Conservation (phyloP, 2,888 invertebrate genomes). For the Drosophila birchii region DNA sequence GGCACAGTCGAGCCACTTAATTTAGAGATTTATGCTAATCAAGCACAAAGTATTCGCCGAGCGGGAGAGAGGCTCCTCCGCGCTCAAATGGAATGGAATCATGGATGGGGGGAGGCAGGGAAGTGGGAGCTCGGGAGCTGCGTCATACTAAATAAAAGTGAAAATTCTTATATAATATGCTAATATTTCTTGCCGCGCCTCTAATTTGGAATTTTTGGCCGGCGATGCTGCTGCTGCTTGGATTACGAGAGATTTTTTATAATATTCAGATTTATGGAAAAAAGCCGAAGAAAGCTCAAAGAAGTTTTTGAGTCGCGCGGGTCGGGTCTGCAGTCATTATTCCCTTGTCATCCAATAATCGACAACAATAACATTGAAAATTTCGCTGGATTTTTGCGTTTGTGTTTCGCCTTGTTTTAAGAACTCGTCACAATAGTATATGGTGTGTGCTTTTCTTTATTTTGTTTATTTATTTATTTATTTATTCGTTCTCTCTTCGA, state of each 20-base stretch:
- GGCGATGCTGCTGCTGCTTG: constrained; percentile 2
- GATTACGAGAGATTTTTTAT: constrained; percentile 53
- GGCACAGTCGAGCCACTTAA: constrained; percentile 43
- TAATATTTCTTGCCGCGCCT: constrained; percentile 51
- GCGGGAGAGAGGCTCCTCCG: constrained; percentile 5
- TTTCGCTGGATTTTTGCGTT: constrained; percentile 14
- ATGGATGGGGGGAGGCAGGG: neutral
- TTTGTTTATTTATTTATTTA: neutral
- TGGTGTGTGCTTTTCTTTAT: constrained; percentile 1
- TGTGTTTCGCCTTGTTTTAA: neutral
- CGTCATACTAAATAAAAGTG: constrained; percentile 52
- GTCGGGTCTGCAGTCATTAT: neutral
- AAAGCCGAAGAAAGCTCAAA: constrained; percentile 38
- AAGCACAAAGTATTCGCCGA: constrained; percentile 54
- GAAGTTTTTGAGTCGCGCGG: constrained; percentile 12
- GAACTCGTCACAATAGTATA: neutral
- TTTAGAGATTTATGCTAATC: constrained; percentile 60
- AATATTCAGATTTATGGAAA: constrained; percentile 36
- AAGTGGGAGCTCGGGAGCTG: neutral
- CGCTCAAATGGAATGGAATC: constrained; percentile 36
- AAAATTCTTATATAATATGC: constrained; percentile 59
- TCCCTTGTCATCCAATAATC: constrained; percentile 38
- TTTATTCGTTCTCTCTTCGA: neutral
- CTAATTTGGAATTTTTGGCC: constrained; percentile 28
- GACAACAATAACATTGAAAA: constrained; percentile 15